phyloP scores from a whole-genome alignment of 2,113 vertebrate species.

The Aegotheles bennettii region DNA sequence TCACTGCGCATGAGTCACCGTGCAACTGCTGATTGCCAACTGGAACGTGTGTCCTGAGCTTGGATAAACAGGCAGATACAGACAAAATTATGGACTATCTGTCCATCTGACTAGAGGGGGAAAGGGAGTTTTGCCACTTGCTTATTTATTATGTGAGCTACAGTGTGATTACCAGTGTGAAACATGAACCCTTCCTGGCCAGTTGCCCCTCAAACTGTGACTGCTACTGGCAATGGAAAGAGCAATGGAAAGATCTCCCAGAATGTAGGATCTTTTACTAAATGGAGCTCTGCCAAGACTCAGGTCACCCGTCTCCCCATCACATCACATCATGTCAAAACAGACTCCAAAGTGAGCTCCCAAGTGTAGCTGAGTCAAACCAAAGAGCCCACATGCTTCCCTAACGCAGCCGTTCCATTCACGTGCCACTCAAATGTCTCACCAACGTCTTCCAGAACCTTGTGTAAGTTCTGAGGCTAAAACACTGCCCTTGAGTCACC shows the following conservation, averaged over 20 bases:
- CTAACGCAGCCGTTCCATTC: background rate
- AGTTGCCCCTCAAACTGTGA: constrained; percentile 59
- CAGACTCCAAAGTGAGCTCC: constrained; percentile 39
- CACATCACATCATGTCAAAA: constrained; percentile 65
- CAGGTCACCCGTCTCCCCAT: constrained; percentile 58
- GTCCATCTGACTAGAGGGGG: background rate
- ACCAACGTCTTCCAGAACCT: background rate
- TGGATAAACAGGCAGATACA: constrained; percentile 23
- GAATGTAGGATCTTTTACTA: constrained; percentile 72
- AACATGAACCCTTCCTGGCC: constrained; percentile 65
- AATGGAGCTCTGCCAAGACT: constrained; percentile 63
- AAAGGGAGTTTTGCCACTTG: constrained; percentile 44
- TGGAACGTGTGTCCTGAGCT: background rate
- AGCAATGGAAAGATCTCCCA: constrained; percentile 74
- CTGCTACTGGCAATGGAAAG: constrained; percentile 70
- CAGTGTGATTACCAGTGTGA: constrained; percentile 64
- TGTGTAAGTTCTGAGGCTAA: background rate
- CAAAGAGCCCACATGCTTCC: background rate
- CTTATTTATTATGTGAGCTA: constrained; percentile 65
- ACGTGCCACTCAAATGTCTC: constrained; percentile 3
- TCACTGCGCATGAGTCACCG: background rate
- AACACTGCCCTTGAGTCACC: background rate
- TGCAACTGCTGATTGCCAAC: background rate
- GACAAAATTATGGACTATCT: constrained; percentile 44
- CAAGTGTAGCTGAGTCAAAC: constrained; percentile 31